Percentiles rank a stretch among this genome's conserved stretches.
Evolutionary conservation across 2,113 vertebrate genomes (phyloP).

Genomic region (Tyto alba): DNA sequence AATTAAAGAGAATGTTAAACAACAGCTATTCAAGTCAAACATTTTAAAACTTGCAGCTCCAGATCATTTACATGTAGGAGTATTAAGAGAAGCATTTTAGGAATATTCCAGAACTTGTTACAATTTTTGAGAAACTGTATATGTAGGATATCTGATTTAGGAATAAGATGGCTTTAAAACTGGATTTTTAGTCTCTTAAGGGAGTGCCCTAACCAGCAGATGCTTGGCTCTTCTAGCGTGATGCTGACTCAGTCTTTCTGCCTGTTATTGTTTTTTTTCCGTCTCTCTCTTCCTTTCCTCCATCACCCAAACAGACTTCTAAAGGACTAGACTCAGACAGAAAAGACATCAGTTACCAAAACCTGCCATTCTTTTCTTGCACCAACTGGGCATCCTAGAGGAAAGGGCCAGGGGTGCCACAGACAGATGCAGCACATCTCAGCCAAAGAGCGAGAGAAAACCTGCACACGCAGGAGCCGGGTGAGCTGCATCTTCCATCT

Average conservation of each 20-base stretch:
- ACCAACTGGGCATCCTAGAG: neutral
- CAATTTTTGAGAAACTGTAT: neutral
- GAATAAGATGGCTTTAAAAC: neutral
- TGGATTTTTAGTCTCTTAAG: neutral
- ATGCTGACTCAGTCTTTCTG: neutral
- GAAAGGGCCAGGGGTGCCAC: neutral
- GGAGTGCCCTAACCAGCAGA: neutral
- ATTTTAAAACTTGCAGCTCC: neutral
- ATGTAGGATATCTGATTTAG: neutral
- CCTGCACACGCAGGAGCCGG: neutral
- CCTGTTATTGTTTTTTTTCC: neutral
- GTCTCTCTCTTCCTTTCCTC: neutral
- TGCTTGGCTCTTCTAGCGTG: neutral
- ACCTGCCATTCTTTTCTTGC: neutral
- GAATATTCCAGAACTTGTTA: neutral
- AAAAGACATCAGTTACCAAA: neutral
- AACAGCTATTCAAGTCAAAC: constrained; percentile 28
- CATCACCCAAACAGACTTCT: neutral
- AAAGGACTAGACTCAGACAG: neutral
- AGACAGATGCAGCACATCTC: neutral
- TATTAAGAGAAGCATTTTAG: neutral
- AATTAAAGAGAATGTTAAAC: constrained; percentile 59
- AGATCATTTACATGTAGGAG: neutral
- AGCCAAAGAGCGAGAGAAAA: neutral
- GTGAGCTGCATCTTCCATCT: neutral